Evolutionary conservation across 2,797 vertebrate species (phyloP), one percentile per base, ranked within the genome.

Genomic region (Parauchenoglanis ngamensis): DNA sequence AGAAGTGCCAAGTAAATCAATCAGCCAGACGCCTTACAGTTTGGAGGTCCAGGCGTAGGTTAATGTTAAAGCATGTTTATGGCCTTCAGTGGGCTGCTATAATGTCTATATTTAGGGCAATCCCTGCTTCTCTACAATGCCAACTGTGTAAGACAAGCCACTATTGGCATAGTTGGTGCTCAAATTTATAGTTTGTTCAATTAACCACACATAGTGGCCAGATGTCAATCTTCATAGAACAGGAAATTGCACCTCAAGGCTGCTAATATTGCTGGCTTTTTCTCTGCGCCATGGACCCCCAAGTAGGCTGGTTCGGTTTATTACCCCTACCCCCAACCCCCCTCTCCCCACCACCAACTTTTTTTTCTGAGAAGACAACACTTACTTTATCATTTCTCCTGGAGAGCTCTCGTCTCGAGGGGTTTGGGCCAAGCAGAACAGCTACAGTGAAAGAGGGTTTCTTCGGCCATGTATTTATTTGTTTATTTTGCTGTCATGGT

Each of bases 121-220:
- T 96, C 94, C 94, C 91, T 93, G 93, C 91, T 94, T 94, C 91
- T 94, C 90, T 61, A 97, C 96, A 97, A 95, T 96, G 95, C 95
- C 95, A 89, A 95, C 96, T 96, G 96, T 97, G 95, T 97, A 95
- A 95, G 94, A 95, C 94, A 93, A 88, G 94, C 93, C 92, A 76
- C 93, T 94, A 93, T 93, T 91, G 94, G 93, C 94, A 94, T 94
- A 93, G 94, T 94, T 93, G 94, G 23, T 91, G 94, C 94, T 95
- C 96, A 97, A 95, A 97, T 97, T 97, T 96, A 96, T 95, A 96
- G 95, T 96, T 95, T 95, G 94, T 96, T 97, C 96, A 97, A 97
- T 97, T 96, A 97, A 96, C 94, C 95, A 92, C 96, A 96, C 96
- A 95, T 96, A 96, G 96, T 94, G 94, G 93, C 94, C 93, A 94